A percentile compares a stretch with the other conserved stretches of the same genome.
Conservation (phyloP, 2,797 vertebrate species). For the Gadopsis bispinosus region DNA sequence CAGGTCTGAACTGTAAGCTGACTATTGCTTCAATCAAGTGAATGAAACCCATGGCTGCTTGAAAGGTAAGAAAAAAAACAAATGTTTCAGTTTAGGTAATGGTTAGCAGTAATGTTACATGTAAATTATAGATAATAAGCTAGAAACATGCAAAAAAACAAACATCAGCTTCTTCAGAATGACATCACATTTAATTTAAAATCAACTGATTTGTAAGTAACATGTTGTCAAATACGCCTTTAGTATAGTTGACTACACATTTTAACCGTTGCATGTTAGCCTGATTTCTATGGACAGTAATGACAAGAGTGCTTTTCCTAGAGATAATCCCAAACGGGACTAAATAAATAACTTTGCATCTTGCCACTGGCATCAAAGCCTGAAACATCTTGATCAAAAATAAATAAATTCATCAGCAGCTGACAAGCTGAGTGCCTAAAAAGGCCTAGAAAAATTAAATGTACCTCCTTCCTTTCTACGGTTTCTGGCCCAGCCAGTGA, state of each 20-base stretch:
- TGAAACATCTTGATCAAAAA: not conserved
- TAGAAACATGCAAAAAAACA: not conserved
- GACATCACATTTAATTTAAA: not conserved
- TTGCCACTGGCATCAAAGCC: constrained; percentile 61
- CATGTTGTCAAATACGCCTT: not conserved
- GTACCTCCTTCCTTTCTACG: constrained; percentile 14
- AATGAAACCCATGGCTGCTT: not conserved
- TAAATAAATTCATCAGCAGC: constrained; percentile 19
- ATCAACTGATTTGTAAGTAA: constrained; percentile 2
- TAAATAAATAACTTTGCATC: constrained; percentile 63
- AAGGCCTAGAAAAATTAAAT: constrained; percentile 34
- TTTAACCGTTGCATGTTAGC: constrained; percentile 37
- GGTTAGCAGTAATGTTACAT: not conserved
- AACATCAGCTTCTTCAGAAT: not conserved
- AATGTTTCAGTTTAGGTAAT: not conserved
- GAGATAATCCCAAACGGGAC: constrained; percentile 64
- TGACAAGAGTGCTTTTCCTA: constrained; percentile 58
- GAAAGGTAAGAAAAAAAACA: not conserved
- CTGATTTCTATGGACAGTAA: constrained; percentile 60
- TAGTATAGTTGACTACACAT: constrained; percentile 11
- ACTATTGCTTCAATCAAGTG: not conserved
- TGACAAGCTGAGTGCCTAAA: constrained; percentile 19
- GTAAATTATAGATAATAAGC: not conserved
- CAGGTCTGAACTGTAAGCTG: not conserved
- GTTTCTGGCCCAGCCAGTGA: constrained; percentile 24